phyloP scores from a whole-genome alignment of 2,888 invertebrate species.

The Folsomia manolachei region DNA sequence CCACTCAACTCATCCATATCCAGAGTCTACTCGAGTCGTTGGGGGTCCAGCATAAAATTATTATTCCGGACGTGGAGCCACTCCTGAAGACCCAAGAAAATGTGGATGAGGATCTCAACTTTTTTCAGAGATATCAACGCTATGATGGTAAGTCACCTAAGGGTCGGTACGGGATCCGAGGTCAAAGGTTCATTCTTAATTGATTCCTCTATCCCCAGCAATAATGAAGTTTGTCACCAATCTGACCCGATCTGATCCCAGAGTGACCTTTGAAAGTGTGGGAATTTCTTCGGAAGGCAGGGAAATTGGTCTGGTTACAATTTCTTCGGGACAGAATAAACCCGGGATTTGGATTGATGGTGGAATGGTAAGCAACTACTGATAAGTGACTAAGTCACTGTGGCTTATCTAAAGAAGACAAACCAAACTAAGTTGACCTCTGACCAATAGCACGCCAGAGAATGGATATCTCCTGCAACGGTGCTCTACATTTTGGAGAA shows the following conservation, averaged over 20 bases:
- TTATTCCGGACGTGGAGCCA: constrained; percentile 53
- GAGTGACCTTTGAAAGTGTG: constrained; percentile 49
- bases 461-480: constrained; percentile 59
- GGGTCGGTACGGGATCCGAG: too few relatives aligned
- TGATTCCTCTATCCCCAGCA: too few relatives aligned
- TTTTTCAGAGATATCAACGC: constrained; percentile 46
- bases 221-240: too few relatives aligned
- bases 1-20: constrained; percentile 32
- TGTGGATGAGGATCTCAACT: constrained; percentile 9
- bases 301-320: constrained; percentile 53
- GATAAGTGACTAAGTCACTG: too few relatives aligned
- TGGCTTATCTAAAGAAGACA: constrained; percentile 17
- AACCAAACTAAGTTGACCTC: too few relatives aligned
- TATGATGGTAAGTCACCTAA: constrained; percentile 52
- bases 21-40: constrained; percentile 34
- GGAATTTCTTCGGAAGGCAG: constrained; percentile 52
- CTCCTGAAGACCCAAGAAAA: constrained; percentile 40
- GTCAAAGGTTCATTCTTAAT: too few relatives aligned
- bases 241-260: too few relatives aligned
- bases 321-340: constrained; percentile 53
- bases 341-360: constrained; percentile 59
- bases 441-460: constrained; percentile 70
- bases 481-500: constrained; percentile 45
- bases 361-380: constrained; percentile 61
- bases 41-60: constrained; percentile 44